Base-by-base conservation (phyloP, 2,113 vertebrate species). In the Astur gentilis region DNA sequence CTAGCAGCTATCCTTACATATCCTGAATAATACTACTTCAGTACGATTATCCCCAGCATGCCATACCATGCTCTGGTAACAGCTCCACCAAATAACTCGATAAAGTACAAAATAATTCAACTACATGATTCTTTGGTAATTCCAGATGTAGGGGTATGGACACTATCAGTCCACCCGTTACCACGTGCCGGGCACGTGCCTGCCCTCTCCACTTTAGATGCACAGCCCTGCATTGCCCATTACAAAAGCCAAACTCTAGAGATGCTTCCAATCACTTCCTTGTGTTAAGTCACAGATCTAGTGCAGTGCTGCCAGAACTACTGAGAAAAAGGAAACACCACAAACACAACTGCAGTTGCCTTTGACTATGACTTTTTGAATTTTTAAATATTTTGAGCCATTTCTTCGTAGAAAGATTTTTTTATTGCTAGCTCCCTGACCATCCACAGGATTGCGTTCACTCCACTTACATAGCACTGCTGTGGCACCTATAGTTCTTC, bases 101-200 rank as follows among this genome's bases (percentile, higher is more conserved):
- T 17, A 17, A 45, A 47, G 16, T 36, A 36, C 25, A 47, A 66
- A 78, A 23, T 11, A 47, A 69, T 76, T 76, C 16, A 71, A 7
- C 32, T 40, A 10, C 13, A 49, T 25, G 44, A 36, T 49, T 52
- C 38, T 64, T 54, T 21, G 34, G 15, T 38, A 60, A 42, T n/a
- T 76, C 13, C 15, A 67, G 32, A 26, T 32, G 22, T 14, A 16
- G 16, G 52, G 13, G 4, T 42, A 31, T 3, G 29, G 54, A 18
- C 23, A 23, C 10, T 42, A 15, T 8, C 50, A 10, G 22, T 29
- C 44, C 13, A 32, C 19, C 29, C 76, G 8, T 65, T 65, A 23
- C 20, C 31, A 64, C 7, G 27, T 16, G 1, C 3, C 0, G 0
- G 32, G 12, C 16, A 21, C 5, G 2, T 1, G 1, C 23, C 25